Base-by-base conservation (phyloP, 2,888 invertebrate genomes). In the Mythimna pallens region DNA sequence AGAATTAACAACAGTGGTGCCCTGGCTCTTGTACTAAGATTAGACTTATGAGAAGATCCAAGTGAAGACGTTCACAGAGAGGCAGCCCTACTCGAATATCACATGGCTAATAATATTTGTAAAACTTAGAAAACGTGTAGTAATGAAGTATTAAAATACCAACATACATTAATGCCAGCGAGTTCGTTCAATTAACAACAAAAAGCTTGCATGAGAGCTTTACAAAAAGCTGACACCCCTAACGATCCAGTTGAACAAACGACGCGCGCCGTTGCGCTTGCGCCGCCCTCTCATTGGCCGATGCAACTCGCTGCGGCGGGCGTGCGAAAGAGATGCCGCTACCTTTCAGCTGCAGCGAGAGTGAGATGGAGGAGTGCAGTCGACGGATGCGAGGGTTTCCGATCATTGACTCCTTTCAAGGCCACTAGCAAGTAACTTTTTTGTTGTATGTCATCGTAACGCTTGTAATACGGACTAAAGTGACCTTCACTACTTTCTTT, bases 331-430 rank as follows among this genome's bases (percentile, higher is more conserved):
- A 87, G 92, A 91, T 80, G 76, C 78, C 34, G 22, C 71, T 81
- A 89, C 64, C 59, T 43, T 78, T 76, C 75, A 62, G 64, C 70
- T 25, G 75, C 78, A 58, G 93, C 75, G 76, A 69, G 92, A 94
- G 87, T 65, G 92, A 83, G 94, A 93, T 71, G 78, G 89, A 40
- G 25, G 83, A 89, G 83, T 93, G 94, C 94, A 94, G 87, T 90
- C 93, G 92, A 89, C 95, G 95, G 95, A 95, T 94, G 95, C 94
- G 92, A 95, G 95, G 95, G 95, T 93, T 93, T 89, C 93, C 95
- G 96, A 94, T 92, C 96, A 93, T 95, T 96, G 96, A 96, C 96
- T 95, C 88, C 91, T 90, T 89, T 93, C 96, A 96, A 96, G 96
- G 96, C 95, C 95, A 94, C 88, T 89, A 87, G 81, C 92, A 89